Percentiles rank a stretch among this genome's conserved stretches.
These are phyloP conservation scores for Protonibea diacanthus DNA, from an alignment of 2,797 vertebrate genomes.

Conservation along the genomic window DNA sequence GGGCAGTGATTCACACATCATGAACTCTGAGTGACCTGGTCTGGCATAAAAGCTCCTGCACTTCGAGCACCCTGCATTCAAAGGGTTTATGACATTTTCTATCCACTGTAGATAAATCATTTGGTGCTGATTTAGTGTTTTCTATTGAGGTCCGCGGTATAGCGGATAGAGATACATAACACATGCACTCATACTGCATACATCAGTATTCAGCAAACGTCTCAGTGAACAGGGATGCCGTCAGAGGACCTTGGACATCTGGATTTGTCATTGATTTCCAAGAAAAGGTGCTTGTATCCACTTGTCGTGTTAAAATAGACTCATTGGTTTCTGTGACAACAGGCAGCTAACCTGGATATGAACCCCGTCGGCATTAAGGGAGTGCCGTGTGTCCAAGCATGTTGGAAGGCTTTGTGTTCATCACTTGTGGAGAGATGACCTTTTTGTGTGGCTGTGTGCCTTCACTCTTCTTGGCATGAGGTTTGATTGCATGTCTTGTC, in stretches of 20 bases:
- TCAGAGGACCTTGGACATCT: constrained; percentile 34
- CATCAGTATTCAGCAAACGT: not conserved
- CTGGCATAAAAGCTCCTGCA: constrained; percentile 9
- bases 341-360: constrained; percentile 56
- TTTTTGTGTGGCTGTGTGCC: constrained; percentile 38
- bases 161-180: not conserved
- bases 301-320: constrained; percentile 23
- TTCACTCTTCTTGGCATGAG: constrained; percentile 40
- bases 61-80: constrained; percentile 12
- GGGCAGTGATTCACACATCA: constrained; percentile 22
- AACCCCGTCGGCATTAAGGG: constrained; percentile 53
- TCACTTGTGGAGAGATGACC: constrained; percentile 53
- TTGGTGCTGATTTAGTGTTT: not conserved
- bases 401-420: constrained; percentile 48
- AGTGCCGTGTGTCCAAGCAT: constrained; percentile 38
- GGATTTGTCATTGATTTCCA: constrained; percentile 47
- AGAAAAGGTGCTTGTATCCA: constrained; percentile 40
- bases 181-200: not conserved
- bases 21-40: constrained; percentile 54
- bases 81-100: not conserved
- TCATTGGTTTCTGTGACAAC: constrained; percentile 68
- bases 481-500: constrained; percentile 52
- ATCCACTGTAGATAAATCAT: constrained; percentile 6
- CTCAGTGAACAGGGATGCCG: not conserved
- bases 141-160: not conserved